These are phyloP conservation scores for Dicranocentrus wangi DNA, from an alignment of 2,888 invertebrate genomes.

Conservation along the genomic window DNA sequence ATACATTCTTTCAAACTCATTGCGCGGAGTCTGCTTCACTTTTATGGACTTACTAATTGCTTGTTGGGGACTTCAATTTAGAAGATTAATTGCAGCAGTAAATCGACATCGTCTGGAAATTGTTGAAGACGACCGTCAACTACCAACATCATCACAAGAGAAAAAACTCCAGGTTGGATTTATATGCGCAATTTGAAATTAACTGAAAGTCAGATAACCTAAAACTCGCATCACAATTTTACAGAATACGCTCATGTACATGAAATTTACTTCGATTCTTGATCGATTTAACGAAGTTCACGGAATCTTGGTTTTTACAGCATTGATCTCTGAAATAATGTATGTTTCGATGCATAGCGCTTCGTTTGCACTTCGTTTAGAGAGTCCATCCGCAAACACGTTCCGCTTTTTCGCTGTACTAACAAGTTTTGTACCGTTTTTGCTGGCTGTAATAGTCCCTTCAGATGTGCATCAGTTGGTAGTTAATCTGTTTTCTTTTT, in stretches of 20 bases:
- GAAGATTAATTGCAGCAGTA: slow-evolving; percentile 1
- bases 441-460: background rate
- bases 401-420: background rate
- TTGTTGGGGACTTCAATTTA: slow-evolving; percentile 37
- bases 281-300: slow-evolving; percentile 16
- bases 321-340: slow-evolving; percentile 3
- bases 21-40: slow-evolving; percentile 26
- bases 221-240: background rate
- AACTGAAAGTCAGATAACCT: background rate
- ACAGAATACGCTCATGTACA: background rate
- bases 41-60: slow-evolving; percentile 14
- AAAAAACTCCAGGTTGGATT: background rate
- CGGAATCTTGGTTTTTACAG: slow-evolving; percentile 7
- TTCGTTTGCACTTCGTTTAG: background rate
- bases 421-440: slow-evolving; percentile 12
- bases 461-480: slow-evolving; percentile 7
- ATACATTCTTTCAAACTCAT: slow-evolving; percentile 5
- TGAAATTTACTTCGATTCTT: slow-evolving; percentile 19
- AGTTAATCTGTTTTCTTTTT: too few relatives aligned
- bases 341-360: slow-evolving; percentile 11
- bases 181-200: background rate
- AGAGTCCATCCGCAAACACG: too few relatives aligned
- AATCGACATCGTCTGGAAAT: too few relatives aligned
- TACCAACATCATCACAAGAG: background rate
- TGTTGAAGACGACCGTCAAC: too few relatives aligned